Evolutionary conservation across 2,888 invertebrate species (phyloP), one percentile per base, ranked within the genome.

Genomic region (Amorpha juglandis): DNA sequence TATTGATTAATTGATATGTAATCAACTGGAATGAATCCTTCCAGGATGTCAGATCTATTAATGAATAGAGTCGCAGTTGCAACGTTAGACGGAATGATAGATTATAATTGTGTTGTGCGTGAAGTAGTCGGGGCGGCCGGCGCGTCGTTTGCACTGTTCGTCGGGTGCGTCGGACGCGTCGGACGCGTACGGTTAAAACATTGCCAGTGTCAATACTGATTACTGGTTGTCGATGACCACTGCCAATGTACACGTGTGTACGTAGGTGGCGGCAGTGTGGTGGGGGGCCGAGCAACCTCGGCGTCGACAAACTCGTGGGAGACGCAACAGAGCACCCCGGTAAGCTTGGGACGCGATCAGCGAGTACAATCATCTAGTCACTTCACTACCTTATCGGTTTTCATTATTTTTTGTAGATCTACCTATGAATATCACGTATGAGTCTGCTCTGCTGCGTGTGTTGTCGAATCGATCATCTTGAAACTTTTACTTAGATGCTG

Each of bases 361-460:
- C 85, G 88, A 83, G 74, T 82, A 80, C 78, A 78, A 84, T 84
- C 88, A 88, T 88, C 78, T 86, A 86, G 82, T 81, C 88, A 89
- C 85, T 86, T 84, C 88, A 87, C 87, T 83, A 82, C 83, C 83
- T 84, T 89, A 85, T 89, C 87, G 89, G 87, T 90, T 91, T 87
- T 83, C 88, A 90, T 91, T 91, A 86, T 86, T 91, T 53, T 50
- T 85, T 87, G 91, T 92, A 92, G 91, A 89, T 78, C 80, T 87
- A 86, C 82, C 81, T 89, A 81, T 86, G 81, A 87, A 83, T 84
- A 89, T 87, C 87, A 81, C 91, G 90, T 89, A 88, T 89, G 82
- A 88, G 86, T 91, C 91, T 92, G 89, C 89, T 90, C 92, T 88
- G 91, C 91, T 92, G 92, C 92, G 92, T 92, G 90, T 92, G 89